phyloP scores from a whole-genome alignment of 2,797 vertebrate genomes.

The Perodicticus potto region DNA sequence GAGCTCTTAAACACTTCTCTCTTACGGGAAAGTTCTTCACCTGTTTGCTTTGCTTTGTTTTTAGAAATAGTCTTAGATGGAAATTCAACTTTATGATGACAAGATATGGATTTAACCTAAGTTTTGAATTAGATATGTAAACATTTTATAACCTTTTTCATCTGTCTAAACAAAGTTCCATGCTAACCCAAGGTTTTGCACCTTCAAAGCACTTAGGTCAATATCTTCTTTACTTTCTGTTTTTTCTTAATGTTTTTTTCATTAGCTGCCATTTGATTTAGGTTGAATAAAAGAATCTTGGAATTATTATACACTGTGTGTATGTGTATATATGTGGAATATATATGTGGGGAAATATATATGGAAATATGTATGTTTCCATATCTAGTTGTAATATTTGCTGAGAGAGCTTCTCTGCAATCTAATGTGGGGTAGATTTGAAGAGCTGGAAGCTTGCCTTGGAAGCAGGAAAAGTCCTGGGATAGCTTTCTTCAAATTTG shows the following conservation, averaged over 20 bases:
- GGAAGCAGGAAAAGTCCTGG: not conserved
- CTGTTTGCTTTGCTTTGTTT: conserved; percentile 44
- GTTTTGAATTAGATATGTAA: conserved; percentile 65
- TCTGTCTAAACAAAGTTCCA: conserved; percentile 31
- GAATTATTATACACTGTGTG: not conserved
- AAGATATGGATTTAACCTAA: conserved; percentile 47
- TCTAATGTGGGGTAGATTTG: not conserved
- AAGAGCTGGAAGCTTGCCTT: not conserved
- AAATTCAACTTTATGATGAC: conserved; percentile 43
- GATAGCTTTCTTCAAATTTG: not conserved
- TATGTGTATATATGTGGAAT: not conserved
- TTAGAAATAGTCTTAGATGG: not conserved
- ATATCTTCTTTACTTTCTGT: conserved; percentile 52
- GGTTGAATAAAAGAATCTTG: conserved; percentile 38
- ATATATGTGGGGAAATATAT: not conserved
- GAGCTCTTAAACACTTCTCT: conserved; percentile 40
- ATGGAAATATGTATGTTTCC: not conserved
- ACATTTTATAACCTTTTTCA: conserved; percentile 69
- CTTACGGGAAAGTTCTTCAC: not conserved
- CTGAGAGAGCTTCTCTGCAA: not conserved
- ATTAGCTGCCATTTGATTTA: conserved; percentile 70
- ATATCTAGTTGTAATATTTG: not conserved
- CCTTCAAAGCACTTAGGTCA: conserved; percentile 63
- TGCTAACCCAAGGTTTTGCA: not conserved
- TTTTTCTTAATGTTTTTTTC: conserved; percentile 59